A percentile compares a stretch with the other conserved stretches of the same genome.
Evolutionary conservation across 2,888 invertebrate genomes (phyloP).

Genomic region (Tipula vernalis): DNA sequence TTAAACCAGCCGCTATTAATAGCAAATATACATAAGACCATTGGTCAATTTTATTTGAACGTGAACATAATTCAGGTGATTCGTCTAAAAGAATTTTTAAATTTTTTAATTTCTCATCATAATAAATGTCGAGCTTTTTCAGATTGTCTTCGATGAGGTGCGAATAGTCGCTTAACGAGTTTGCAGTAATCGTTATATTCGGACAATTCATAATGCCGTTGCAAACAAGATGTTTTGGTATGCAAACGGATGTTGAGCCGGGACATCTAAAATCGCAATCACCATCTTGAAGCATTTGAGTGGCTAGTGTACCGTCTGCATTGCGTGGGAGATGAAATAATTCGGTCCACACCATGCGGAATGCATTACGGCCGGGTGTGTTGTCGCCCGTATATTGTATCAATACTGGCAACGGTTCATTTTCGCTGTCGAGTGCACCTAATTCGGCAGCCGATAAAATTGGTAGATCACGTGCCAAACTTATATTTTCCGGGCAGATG

Average conservation of each 20-base stretch:
- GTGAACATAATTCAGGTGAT: slow-evolving; percentile 56
- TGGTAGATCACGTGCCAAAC: slow-evolving; percentile 64
- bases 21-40: slow-evolving; percentile 29
- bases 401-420: slow-evolving; percentile 50
- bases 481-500: slow-evolving; percentile 77
- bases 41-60: slow-evolving; percentile 36
- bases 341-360: slow-evolving; percentile 85
- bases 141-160: slow-evolving; percentile 47
- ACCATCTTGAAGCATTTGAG: slow-evolving; percentile 58
- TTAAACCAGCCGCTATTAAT: slow-evolving; percentile 28
- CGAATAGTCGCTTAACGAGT: slow-evolving; percentile 23
- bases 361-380: slow-evolving; percentile 70
- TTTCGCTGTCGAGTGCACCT: slow-evolving; percentile 44
- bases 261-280: slow-evolving; percentile 82
- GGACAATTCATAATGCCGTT: slow-evolving; percentile 84
- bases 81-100: slow-evolving; percentile 56
- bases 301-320: slow-evolving; percentile 65
- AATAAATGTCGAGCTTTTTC: slow-evolving; percentile 41
- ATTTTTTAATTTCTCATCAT: slow-evolving; percentile 35
- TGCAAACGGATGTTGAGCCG: slow-evolving; percentile 69
- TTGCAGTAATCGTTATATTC: slow-evolving; percentile 43
- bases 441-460: slow-evolving; percentile 68
- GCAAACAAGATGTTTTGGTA: slow-evolving; percentile 71
- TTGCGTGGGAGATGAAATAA: slow-evolving; percentile 75
- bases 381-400: slow-evolving; percentile 64